Evolutionary conservation across 2,797 vertebrate genomes (phyloP), one percentile per base, ranked within the genome.

Genomic region (Helostoma temminkii): DNA sequence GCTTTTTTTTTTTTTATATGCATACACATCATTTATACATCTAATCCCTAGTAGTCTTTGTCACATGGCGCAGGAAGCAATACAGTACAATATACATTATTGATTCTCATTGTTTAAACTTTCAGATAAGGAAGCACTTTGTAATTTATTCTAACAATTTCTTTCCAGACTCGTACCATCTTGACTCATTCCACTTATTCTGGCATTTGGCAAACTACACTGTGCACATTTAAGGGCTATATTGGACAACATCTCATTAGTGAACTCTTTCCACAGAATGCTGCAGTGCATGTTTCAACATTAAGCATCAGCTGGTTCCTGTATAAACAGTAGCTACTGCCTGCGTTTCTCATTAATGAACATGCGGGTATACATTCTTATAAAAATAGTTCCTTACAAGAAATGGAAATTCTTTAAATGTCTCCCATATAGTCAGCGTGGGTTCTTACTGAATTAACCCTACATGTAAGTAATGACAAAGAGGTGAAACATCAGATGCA

Each of bases 391-490:
- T 63, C 57, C 81, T 65, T 74, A 37, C 4, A 68, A 84, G 71
- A 72, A 56, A 75, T 42, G 21, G 26, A 71, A 46, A 64, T 46
- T 78, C 81, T 84, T 83, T 85, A 81, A 88, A 81, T 71, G 58
- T 74, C 58, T 83, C 69, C 66, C 74, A 78, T 58, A 60, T 66
- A 68, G 71, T 66, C 72, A 79, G 65, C 49, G 59, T 57, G 47
- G 57, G 56, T 62, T 72, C 61, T 22, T n/a, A 24, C 59, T 66
- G 54, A 75, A 75, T 81, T 45, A 65, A 80, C 62, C 60, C 48
- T 66, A 24, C 26, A 70, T 62, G 62, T 50, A 43, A 64, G 66
- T 52, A 57, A 81, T 63, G 62, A 70, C 71, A 67, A n/a, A 70
- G 18, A 61, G 65, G 18, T 55, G 18, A 58, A 52, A 53, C 28